Percentiles rank a stretch among this genome's conserved stretches.
Evolutionary conservation across 2,797 vertebrate genomes (phyloP).

Genomic region (Microcaecilia unicolor): DNA sequence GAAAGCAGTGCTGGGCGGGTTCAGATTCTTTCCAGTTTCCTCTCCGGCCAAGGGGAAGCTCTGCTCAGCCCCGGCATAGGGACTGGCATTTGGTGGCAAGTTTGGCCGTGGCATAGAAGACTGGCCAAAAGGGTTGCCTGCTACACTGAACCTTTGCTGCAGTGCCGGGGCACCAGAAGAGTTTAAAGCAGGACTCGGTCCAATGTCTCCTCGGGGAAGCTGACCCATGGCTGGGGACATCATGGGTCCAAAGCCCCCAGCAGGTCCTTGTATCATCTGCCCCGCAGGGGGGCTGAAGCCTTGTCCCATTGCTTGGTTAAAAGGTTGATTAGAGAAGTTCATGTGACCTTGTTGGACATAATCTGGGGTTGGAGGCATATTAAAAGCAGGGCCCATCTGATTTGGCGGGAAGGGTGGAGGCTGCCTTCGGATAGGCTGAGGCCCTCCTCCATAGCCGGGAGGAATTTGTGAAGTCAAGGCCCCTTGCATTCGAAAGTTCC

Average conservation of each 20-base stretch:
- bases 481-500: constrained; percentile 71
- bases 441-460: constrained; percentile 56
- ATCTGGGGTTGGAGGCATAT: constrained; percentile 50
- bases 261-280: constrained; percentile 53
- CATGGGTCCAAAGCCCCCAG: constrained; percentile 54
- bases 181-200: constrained; percentile 68
- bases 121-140: constrained; percentile 48
- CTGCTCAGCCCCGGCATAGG: constrained; percentile 51
- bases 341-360: constrained; percentile 47
- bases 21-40: constrained; percentile 41
- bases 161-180: constrained; percentile 50
- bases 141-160: constrained; percentile 59
- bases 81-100: constrained; percentile 73
- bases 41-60: constrained; percentile 35
- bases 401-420: constrained; percentile 50
- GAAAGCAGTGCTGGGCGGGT: constrained; percentile 60
- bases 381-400: constrained; percentile 57
- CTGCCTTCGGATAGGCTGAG: constrained; percentile 74
- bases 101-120: constrained; percentile 50
- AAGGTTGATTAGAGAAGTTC: constrained; percentile 50
- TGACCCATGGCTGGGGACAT: constrained; percentile 59
- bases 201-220: constrained; percentile 71
- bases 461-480: constrained; percentile 54
- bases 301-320: constrained; percentile 50
- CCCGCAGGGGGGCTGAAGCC: constrained; percentile 58